These are phyloP conservation scores for Cataglyphis albicans DNA, from an alignment of 2,888 invertebrate species.

Conservation along the genomic window DNA sequence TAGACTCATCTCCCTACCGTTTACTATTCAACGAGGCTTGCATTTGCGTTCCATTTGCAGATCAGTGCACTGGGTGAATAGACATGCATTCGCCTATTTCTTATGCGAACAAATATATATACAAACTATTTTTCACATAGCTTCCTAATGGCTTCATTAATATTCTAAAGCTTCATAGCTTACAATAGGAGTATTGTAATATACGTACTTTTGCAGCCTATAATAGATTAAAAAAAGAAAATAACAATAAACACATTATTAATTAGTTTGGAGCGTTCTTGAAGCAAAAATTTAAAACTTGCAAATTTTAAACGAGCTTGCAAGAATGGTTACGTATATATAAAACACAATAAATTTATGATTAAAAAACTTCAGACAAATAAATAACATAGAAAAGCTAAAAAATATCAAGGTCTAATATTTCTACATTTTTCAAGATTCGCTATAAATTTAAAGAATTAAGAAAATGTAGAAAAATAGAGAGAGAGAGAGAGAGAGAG, in stretches of 20 bases:
- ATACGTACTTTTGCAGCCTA: neutral
- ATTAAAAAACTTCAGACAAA: neutral
- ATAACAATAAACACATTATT: neutral
- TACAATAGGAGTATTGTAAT: neutral
- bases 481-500: no score
- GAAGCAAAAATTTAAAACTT: neutral
- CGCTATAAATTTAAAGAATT: no score
- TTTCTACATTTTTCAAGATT: neutral
- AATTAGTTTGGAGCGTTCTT: neutral
- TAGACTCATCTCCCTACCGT: slow-evolving; percentile 39
- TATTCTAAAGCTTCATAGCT: neutral
- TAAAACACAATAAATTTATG: neutral
- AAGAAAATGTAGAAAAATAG: no score
- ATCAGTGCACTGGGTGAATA: slow-evolving; percentile 26
- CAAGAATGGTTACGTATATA: neutral
- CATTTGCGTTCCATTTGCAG: slow-evolving; percentile 44
- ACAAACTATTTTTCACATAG: neutral
- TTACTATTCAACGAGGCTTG: slow-evolving; percentile 44
- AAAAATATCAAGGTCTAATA: neutral
- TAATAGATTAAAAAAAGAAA: neutral
- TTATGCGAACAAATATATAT: slow-evolving; percentile 15
- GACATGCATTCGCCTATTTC: slow-evolving; percentile 29
- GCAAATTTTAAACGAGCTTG: neutral
- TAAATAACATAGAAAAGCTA: neutral
- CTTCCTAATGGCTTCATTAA: slow-evolving; percentile 3